phyloP scores from a whole-genome alignment of 2,113 vertebrate species.

The Perca fluviatilis region DNA sequence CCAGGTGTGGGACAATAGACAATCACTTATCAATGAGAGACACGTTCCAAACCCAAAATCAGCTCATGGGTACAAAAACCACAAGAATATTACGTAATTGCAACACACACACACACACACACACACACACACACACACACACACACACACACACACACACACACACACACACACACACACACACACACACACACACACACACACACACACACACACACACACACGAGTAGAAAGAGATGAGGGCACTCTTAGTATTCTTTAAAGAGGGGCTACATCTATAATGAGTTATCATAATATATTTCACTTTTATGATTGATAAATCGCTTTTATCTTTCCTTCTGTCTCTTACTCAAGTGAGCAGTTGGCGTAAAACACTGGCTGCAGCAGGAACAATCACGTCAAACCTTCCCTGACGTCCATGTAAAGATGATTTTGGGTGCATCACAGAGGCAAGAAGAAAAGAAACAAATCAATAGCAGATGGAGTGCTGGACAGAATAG shows the following conservation, averaged over 20 bases:
- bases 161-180: no score
- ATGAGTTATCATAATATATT: not conserved
- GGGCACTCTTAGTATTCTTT: not conserved
- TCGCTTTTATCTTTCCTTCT: constrained; percentile 24
- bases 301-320: not conserved
- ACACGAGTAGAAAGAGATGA: not conserved
- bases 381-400: constrained; percentile 54
- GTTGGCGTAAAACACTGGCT: constrained; percentile 53
- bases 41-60: no score
- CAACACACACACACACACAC: no score
- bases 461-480: constrained; percentile 70
- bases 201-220: no score
- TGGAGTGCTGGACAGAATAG: constrained; percentile 22
- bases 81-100: no score
- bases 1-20: no score
- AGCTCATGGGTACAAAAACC: no score
- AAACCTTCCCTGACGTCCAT: constrained; percentile 51
- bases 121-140: no score
- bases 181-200: no score
- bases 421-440: constrained; percentile 55
- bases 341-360: constrained; percentile 50
- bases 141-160: no score
- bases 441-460: constrained; percentile 50
- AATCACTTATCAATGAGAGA: no score
- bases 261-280: not conserved